These are phyloP conservation scores for Theonella swinhoei DNA, from an alignment of 37 sponge, comb jelly and placozoan species.

Conservation along the genomic window DNA sequence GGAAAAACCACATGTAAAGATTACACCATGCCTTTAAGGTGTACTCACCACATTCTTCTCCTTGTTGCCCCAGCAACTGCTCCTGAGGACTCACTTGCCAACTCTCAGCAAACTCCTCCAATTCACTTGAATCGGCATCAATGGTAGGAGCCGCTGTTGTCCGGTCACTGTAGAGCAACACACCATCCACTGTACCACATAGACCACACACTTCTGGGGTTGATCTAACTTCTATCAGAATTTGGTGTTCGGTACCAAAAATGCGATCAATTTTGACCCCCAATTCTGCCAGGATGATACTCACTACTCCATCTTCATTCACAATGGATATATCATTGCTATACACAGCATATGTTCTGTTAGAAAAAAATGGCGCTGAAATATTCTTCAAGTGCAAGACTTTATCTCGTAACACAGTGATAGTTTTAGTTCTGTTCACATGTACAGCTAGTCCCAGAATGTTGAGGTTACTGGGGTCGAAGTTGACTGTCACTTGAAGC, in stretches of 20 bases:
- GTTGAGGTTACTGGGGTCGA: slow-evolving; percentile 15
- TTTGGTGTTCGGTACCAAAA: background rate
- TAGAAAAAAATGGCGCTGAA: background rate
- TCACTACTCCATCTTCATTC: background rate
- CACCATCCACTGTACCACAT: slow-evolving; percentile 21
- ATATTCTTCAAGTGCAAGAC: background rate
- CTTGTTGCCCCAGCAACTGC: slow-evolving; percentile 19
- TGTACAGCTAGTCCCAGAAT: background rate
- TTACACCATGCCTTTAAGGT: background rate
- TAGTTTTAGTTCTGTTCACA: background rate
- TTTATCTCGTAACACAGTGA: background rate
- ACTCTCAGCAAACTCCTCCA: slow-evolving; percentile 20
- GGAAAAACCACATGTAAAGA: background rate
- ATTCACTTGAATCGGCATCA: background rate
- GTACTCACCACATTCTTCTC: slow-evolving; percentile 36
- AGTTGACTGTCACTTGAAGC: slow-evolving; percentile 42
- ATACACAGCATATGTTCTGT: background rate
- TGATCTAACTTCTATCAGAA: background rate
- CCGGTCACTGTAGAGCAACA: slow-evolving; percentile 9
- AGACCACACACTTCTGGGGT: slow-evolving; percentile 9
- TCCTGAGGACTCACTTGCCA: slow-evolving; percentile 11
- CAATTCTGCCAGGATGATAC: background rate
- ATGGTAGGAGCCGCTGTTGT: background rate
- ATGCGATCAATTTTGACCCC: background rate
- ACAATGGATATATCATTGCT: background rate